Conservation (phyloP, 2,888 invertebrate species). For the Drosophila melanosoma region DNA sequence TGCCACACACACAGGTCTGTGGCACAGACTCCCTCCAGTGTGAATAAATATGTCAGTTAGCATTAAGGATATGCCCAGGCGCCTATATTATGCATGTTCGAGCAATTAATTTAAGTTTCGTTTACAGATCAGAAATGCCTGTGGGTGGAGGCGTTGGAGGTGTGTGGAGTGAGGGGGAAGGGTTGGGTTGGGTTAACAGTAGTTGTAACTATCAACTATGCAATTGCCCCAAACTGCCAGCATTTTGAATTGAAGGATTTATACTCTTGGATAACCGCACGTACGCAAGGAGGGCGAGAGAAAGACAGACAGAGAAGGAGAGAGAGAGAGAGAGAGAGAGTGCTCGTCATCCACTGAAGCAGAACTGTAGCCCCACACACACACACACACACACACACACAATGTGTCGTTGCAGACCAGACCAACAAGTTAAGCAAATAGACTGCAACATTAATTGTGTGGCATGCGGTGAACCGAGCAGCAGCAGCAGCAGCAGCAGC, state of each 20-base stretch:
- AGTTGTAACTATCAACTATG: slow-evolving; percentile 4
- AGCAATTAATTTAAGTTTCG: slow-evolving; percentile 80
- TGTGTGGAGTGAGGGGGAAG: neutral
- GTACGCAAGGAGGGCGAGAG: slow-evolving; percentile 41
- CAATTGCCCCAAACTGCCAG: slow-evolving; percentile 29
- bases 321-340: neutral
- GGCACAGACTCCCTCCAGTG: slow-evolving; percentile 34
- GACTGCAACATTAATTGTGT: slow-evolving; percentile 82
- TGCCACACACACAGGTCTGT: slow-evolving; percentile 18
- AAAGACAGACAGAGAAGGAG: neutral
- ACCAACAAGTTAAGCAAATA: slow-evolving; percentile 81
- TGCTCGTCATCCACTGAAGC: slow-evolving; percentile 53
- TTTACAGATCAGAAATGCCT: slow-evolving; percentile 70
- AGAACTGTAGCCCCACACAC: slow-evolving; percentile 46
- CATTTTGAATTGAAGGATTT: slow-evolving; percentile 70
- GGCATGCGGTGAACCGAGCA: slow-evolving; percentile 56
- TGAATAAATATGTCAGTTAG: slow-evolving; percentile 76
- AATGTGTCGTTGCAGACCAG: slow-evolving; percentile 31
- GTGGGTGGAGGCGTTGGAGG: neutral
- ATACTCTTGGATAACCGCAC: slow-evolving; percentile 77
- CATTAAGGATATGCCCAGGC: slow-evolving; percentile 69
- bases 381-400: slow-evolving; percentile 26
- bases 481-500: slow-evolving; percentile 9
- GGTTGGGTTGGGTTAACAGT: neutral
- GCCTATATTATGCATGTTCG: slow-evolving; percentile 76